Base-by-base conservation (phyloP, 2,888 invertebrate species). In the Platycnemis pennipes region DNA sequence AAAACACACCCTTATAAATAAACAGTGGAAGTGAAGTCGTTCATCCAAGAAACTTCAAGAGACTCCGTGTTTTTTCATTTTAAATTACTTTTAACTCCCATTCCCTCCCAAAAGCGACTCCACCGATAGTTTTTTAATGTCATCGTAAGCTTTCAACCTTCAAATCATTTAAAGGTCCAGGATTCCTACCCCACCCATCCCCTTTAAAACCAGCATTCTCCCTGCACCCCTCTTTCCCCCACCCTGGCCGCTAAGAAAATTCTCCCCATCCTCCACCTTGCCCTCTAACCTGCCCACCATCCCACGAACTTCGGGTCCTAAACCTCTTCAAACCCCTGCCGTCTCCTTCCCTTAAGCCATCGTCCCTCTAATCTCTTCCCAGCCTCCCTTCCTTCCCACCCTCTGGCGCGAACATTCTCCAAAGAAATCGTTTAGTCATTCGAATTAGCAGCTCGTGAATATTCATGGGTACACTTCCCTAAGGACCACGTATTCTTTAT, bases 401-500 rank as follows among this genome's bases (percentile, higher is more conserved):
- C 89, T 69, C 91, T 91, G 91, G 91, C 91, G 91, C 91, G 44
- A 91, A 91, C 42, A 91, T 91, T n/a, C 91, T 91, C 91, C 91
- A 91, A 91, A 91, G 91, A 91, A 91, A 91, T 91, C 91, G 91
- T 91, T 91, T 91, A 91, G 91, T 91, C 63, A 69, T 91, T 91
- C 91, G 91, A 91, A 91, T 91, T 91, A 91, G 91, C 91, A 91
- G 91, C 91, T 91, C 91, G 91, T 91, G 91, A 91, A 91, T 91
- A 91, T 91, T 91, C 91, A 91, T 91, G 91, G 69, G 91, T 91
- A 91, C 91, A 69, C 91, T 63, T 91, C 91, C 91, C 63, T 91
- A 91, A 91, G 91, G 91, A 91, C 91, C 69, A 56, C 42, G 91
- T 91, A 56, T 69, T 91, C 91, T 91, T 91, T 63, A 91, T 91